Base-by-base conservation (phyloP, 2,888 invertebrate species). In the Chironomus tentans region DNA sequence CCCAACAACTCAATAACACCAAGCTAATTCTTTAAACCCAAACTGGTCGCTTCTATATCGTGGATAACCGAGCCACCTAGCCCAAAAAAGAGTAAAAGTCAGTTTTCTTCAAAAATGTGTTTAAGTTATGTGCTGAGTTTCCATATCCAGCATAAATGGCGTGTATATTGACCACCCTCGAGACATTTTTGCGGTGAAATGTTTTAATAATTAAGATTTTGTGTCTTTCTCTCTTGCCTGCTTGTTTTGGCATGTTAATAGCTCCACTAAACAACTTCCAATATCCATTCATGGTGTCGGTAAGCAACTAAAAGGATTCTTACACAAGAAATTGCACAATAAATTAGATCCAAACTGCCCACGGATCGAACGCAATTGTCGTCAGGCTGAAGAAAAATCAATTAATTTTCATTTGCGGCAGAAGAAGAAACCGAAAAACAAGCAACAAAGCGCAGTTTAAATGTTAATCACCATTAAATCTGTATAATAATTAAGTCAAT, bases 401-500 rank as follows among this genome's bases (percentile, higher is more conserved):
- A 56, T 56, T 56, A 56, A 15, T 56, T 56, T 56, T 56, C 56
- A 56, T 15, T 56, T 18, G 18, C 70, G 22, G 46, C 7, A 24
- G 38, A n/a, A 15, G 48, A 6, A 46, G 47, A 2, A 71, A 24
- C 21, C 21, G 24, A 21, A n/a, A 18, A 18, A n/a, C 71, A 22
- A 48, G 24, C 50, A 71, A 56, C 50, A 71, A 50, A 50, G 22
- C 50, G 50, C 47, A 71, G 48, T 71, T 62, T 72, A 62, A 72
- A 61, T 38, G 50, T 72, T 70, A 70, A 61, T 61, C 72, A 72
- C 72, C 72, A 62, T 72, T 18, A 72, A 72, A 61, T 72, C 61
- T 62, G 72, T 46, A 22, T 13, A 28, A 72, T 50, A 72, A 72
- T 72, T 70, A 70, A 70, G 10, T 48, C 18, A 50, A 50, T 50